Evolutionary conservation across 2,797 vertebrate species (phyloP), one percentile per base, ranked within the genome.

Genomic region (Helicolenus hilgendorfi): DNA sequence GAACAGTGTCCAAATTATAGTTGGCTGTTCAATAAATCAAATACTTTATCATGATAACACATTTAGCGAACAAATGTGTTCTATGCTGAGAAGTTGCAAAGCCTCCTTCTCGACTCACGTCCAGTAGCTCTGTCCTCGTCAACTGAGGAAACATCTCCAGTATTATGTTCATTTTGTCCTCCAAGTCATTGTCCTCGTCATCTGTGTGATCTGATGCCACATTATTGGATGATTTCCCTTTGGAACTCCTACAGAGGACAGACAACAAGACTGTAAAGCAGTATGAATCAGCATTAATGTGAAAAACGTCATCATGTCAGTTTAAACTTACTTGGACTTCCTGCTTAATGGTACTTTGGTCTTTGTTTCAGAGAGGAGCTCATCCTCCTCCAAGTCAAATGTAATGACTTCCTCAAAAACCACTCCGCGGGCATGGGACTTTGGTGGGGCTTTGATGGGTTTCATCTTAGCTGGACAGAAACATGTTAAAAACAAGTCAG

Each of bases 91-190:
- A 72, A 64, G 4, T 31, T 11, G 2, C 13, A 77, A 38, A 49
- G 27, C 9, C 15, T 63, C 41, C 0, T 11, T 29, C 11, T 45
- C 1, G 7, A 62, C 93, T 92, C 53, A 95, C 98, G 95, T 98
- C 92, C 79, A 97, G 86, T 4, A 98, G 84, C 60, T 98, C 96
- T 33, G 45, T 83, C 81, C 97, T 97, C 35, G 78, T 95, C 92
- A 96, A 93, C 71, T 98, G 96, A 41, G 98, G 98, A 83, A 99
- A 98, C 67, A 97, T 94, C 70, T 98, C 98, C 85, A 96, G 91
- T 53, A 99, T 88, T 69, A 92, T 97, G 84, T 84, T 86, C 13
- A 97, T 79, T 87, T 98, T 98, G 11, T 96, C 94, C 3, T 96
- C 95, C 67, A 94, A 27, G 11, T 96, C 93, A 4, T 89, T 83